Base-by-base conservation (phyloP, 2,113 vertebrate species). In the Nannobrachium achirus region DNA sequence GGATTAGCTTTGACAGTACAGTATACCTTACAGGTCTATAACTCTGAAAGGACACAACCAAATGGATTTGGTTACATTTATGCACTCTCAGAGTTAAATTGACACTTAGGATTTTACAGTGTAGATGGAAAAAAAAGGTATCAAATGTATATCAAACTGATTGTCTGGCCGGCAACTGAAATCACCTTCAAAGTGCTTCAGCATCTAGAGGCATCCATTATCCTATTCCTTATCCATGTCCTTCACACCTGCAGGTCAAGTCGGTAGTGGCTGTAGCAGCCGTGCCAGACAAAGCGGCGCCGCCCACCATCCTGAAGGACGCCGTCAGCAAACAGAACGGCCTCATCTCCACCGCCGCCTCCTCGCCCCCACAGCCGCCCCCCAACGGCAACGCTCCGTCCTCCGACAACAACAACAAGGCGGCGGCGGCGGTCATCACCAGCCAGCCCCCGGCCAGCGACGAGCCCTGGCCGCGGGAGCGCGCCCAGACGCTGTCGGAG, bases 401-500 rank as follows among this genome's bases (percentile, higher is more conserved):
- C 14, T 38, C 83, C 7, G 65, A 75, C 0, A 63, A 79, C 5
- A 70, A 67, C 55, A 33, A 5, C 25, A 33, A 33, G 25, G 25
- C 25, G 25, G 71, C 50, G 25, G 71, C 50, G 8, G 55, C 39
- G 2, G 62, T 69, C 8, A 8, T 69, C 53, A 7, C 7, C 56
- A 82, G 79, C 57, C 90, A 0, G 86, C 92, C 40, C 8, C 60
- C 3, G 66, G 81, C 3, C 67, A 81, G 76, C 44, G 82, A 94
- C 78, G 46, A 92, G 8, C 46, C 92, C 62, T 95, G 90, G 90
- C 89, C 84, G 0, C 66, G 89, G 64, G 95, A 96, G 87, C 95
- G 95, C 9, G 90, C 95, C 48, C 95, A 98, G 71, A 99, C 97
- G 0, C 93, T 99, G 49, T 95, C 96, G 0, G 96, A 99, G 87